Evolutionary conservation across 64 coral and sea anemone species (phyloP).

Genomic region (Pachyseris speciosa): DNA sequence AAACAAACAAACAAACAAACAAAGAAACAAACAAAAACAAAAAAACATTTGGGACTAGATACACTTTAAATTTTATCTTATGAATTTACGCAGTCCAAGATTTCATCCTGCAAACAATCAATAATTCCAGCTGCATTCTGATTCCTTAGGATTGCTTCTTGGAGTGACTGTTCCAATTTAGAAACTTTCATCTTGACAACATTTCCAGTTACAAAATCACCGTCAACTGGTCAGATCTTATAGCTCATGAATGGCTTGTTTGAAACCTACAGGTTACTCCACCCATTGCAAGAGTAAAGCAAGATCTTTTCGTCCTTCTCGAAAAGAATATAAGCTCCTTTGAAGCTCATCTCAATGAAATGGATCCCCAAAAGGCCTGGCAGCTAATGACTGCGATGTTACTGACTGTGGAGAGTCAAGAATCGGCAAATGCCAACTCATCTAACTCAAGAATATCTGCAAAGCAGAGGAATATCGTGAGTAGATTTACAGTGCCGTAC

Average conservation of each 20-base stretch:
- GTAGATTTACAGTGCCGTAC: background rate
- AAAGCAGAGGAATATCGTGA: background rate
- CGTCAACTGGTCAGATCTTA: too few relatives aligned
- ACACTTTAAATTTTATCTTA: too few relatives aligned
- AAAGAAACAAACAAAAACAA: too few relatives aligned
- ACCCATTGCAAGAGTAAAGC: background rate
- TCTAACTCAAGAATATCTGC: background rate
- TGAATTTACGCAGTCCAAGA: too few relatives aligned
- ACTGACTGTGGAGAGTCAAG: slow-evolving; percentile 12
- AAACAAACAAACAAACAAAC: too few relatives aligned
- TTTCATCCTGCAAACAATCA: too few relatives aligned
- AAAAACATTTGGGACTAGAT: too few relatives aligned
- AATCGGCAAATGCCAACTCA: background rate
- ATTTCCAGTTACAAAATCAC: too few relatives aligned
- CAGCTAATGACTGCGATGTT: slow-evolving; percentile 34
- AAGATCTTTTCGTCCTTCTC: background rate
- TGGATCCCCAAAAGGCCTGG: background rate
- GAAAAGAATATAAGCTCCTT: background rate
- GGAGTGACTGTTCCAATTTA: too few relatives aligned
- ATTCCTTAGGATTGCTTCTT: too few relatives aligned
- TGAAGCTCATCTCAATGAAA: background rate
- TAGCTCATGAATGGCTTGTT: background rate
- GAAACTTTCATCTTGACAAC: too few relatives aligned
- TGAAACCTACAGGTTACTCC: background rate
- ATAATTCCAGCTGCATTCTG: too few relatives aligned